A percentile compares a stretch with the other conserved stretches of the same genome.
These are phyloP conservation scores for Diarsia dahlii DNA, from an alignment of 2,888 invertebrate species.

Conservation along the genomic window DNA sequence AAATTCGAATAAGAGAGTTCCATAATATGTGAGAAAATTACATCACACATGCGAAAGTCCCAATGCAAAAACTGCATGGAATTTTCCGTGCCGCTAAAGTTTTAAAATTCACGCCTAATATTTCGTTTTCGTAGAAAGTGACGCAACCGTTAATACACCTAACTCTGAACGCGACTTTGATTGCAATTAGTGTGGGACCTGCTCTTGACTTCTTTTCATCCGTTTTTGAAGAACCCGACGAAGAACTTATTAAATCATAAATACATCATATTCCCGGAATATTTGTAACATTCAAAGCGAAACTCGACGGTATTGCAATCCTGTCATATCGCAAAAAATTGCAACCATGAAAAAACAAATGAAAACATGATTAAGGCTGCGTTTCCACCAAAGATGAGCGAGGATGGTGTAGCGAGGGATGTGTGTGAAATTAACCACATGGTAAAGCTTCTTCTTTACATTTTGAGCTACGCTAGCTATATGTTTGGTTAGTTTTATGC, in stretches of 20 bases:
- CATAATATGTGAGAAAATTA: not conserved
- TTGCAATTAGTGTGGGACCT: slow-evolving; percentile 42
- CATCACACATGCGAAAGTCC: not conserved
- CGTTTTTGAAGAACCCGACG: not conserved
- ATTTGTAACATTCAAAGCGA: slow-evolving; percentile 4
- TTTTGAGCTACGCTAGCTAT: no score
- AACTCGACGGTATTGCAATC: slow-evolving; percentile 28
- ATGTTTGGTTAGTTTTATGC: no score
- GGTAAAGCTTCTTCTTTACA: no score
- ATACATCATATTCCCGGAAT: not conserved
- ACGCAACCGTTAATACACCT: not conserved
- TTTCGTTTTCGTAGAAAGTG: not conserved
- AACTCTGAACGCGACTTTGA: slow-evolving; percentile 11
- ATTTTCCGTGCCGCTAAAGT: not conserved
- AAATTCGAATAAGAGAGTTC: not conserved
- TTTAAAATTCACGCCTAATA: no score
- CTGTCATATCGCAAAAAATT: slow-evolving; percentile 23
- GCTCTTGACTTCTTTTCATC: no score
- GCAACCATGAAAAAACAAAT: slow-evolving; percentile 21
- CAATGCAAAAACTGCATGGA: not conserved
- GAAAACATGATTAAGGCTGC: slow-evolving; percentile 17
- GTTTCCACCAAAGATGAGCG: no score
- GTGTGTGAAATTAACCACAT: no score
- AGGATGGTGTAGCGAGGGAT: no score
- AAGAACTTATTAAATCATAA: not conserved